Evolutionary conservation across 1,140 invertebrate species (phyloP).

Genomic region (Hylaeus volcanicus): DNA sequence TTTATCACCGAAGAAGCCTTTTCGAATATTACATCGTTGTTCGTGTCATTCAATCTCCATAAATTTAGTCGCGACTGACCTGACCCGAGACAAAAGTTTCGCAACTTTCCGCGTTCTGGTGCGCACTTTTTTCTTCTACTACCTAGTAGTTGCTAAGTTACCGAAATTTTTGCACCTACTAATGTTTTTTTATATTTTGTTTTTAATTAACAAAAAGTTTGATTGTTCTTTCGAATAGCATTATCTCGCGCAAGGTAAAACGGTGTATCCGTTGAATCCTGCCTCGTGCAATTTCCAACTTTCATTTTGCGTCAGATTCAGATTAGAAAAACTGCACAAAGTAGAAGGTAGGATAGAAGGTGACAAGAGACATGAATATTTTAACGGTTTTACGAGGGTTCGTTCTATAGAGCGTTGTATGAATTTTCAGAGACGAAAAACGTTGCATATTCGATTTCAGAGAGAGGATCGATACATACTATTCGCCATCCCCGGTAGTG

Average conservation of each 20-base stretch:
- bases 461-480: slow-evolving; percentile 17
- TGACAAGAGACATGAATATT: slow-evolving; percentile 20
- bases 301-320: neutral
- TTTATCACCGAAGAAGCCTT: slow-evolving; percentile 8
- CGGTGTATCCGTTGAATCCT: too few relatives aligned
- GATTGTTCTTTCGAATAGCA: too few relatives aligned
- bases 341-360: too few relatives aligned
- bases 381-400: neutral
- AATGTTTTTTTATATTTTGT: too few relatives aligned
- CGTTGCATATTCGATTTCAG: slow-evolving; percentile 41
- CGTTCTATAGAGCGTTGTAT: neutral
- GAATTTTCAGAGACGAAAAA: slow-evolving; percentile 37
- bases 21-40: slow-evolving; percentile 24
- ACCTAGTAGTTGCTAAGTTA: too few relatives aligned
- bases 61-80: slow-evolving; percentile 32
- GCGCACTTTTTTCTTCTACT: neutral
- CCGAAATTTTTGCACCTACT: too few relatives aligned
- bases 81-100: neutral
- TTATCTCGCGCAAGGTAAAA: too few relatives aligned
- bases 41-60: slow-evolving; percentile 44
- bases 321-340: neutral
- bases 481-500: neutral
- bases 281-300: neutral
- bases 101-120: neutral
- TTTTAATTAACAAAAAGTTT: too few relatives aligned